A percentile compares a stretch with the other conserved stretches of the same genome.
These are phyloP conservation scores for Aldabrachelys gigantea DNA, from an alignment of 2,113 vertebrate species.

Conservation along the genomic window DNA sequence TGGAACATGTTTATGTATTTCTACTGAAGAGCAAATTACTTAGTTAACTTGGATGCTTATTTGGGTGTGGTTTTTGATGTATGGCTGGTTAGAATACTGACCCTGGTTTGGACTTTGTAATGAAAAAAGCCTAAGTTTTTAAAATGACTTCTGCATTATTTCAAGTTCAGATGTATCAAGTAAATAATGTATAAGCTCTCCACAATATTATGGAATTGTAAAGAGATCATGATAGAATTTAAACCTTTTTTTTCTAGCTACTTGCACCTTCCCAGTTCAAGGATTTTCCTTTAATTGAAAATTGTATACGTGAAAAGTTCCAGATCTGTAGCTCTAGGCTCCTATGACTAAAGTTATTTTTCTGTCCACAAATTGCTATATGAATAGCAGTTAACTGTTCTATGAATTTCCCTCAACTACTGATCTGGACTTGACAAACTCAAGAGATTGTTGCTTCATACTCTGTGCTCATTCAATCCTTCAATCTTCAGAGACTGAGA, in stretches of 20 bases:
- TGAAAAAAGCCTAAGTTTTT: not conserved
- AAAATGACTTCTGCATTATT: not conserved
- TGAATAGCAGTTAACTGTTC: not conserved
- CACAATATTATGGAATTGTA: not conserved
- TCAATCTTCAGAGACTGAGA: not conserved
- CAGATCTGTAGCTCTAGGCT: not conserved
- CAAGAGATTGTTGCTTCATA: no score
- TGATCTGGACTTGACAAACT: not conserved
- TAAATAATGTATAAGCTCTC: not conserved
- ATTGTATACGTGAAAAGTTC: conserved; percentile 11
- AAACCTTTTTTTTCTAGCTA: not conserved
- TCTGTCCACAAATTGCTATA: conserved; percentile 7
- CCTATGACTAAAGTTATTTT: conserved; percentile 23
- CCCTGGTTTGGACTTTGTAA: conserved; percentile 16
- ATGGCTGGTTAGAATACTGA: conserved; percentile 7
- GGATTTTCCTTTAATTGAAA: conserved; percentile 21
- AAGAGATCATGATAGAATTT: not conserved
- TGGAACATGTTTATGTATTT: not conserved
- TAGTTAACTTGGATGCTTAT: not conserved
- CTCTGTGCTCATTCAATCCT: no score
- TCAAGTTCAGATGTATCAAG: not conserved
- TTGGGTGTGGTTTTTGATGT: not conserved
- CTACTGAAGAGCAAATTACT: not conserved
- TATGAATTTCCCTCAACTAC: not conserved
- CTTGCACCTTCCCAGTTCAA: not conserved